Evolutionary conservation across 2,888 invertebrate species (phyloP).

Genomic region (Malthinus flaveolus): DNA sequence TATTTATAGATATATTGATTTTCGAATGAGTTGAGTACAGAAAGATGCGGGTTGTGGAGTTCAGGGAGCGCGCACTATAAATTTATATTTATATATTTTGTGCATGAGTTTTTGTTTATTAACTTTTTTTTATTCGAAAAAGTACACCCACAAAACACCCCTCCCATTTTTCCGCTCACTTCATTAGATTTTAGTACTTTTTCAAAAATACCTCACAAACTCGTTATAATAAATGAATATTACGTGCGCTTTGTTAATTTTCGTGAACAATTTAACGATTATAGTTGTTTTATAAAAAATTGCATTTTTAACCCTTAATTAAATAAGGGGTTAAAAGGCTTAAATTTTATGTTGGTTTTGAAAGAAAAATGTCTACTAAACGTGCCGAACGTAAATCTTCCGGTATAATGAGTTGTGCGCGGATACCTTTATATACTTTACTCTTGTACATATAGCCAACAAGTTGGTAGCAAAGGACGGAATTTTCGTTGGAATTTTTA

Average conservation of each 20-base stretch:
- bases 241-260: slow-evolving; percentile 2
- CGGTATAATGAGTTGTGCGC: slow-evolving; percentile 15
- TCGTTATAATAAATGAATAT: slow-evolving; percentile 11
- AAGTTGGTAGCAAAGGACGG: background rate
- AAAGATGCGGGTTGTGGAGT: slow-evolving; percentile 27
- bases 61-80: slow-evolving; percentile 23
- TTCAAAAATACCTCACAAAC: background rate
- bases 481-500: slow-evolving; percentile 20
- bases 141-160: slow-evolving; percentile 2
- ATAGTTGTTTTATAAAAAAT: slow-evolving; percentile 8
- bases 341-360: background rate
- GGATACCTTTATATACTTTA: background rate
- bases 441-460: background rate
- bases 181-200: too few relatives aligned
- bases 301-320: slow-evolving; percentile 19
- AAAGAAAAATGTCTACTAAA: slow-evolving; percentile 11
- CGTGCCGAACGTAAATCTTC: slow-evolving; percentile 20
- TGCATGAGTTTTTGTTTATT: slow-evolving; percentile 11
- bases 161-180: too few relatives aligned
- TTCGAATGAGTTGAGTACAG: slow-evolving; percentile 37
- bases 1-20: slow-evolving; percentile 47
- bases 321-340: slow-evolving; percentile 4
- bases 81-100: slow-evolving; percentile 20
- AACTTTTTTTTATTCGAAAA: background rate
- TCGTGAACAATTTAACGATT: slow-evolving; percentile 12